Evolutionary conservation across 1,140 invertebrate species (phyloP).

Genomic region (Drosophila eugracilis): DNA sequence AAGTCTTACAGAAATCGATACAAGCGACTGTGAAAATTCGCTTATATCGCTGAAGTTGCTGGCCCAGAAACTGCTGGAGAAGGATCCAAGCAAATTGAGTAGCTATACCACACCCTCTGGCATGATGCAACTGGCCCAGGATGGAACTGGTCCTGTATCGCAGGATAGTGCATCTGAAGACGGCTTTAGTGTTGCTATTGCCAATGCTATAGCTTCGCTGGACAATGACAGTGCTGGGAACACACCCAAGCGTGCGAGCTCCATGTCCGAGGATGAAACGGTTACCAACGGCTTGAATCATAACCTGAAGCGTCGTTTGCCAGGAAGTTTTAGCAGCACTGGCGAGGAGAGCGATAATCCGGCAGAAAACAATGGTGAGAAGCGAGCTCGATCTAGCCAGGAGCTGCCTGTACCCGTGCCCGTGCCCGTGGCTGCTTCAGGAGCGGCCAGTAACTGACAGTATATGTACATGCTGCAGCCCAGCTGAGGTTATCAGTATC

Average conservation of each 20-base stretch:
- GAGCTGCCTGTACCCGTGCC: constrained; percentile 23
- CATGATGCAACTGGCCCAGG: constrained; percentile 57
- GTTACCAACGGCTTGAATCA: constrained; percentile 56
- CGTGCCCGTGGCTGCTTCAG: constrained; percentile 15
- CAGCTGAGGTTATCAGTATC: constrained; percentile 68
- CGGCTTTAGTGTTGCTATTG: constrained; percentile 76
- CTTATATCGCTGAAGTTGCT: constrained; percentile 92
- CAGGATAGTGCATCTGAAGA: constrained; percentile 82
- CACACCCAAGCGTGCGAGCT: constrained; percentile 72
- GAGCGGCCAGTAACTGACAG: constrained; percentile 76
- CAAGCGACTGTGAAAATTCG: constrained; percentile 96
- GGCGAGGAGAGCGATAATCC: constrained; percentile 81
- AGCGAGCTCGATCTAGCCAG: constrained; percentile 49
- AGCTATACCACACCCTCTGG: constrained; percentile 78
- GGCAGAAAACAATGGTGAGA: constrained; percentile 48
- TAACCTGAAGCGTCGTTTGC: constrained; percentile 72
- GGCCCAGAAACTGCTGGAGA: constrained; percentile 93
- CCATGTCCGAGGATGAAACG: constrained; percentile 77
- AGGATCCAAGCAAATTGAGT: constrained; percentile 88
- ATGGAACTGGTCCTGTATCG: constrained; percentile 48
- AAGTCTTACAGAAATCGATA: constrained; percentile 96
- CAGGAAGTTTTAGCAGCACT: constrained; percentile 76
- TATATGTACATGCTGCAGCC: constrained; percentile 76
- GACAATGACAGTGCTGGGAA: constrained; percentile 80
- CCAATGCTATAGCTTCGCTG: constrained; percentile 76